Conservation (phyloP, 2,113 vertebrate species). For the Cephalopterus ornatus region DNA sequence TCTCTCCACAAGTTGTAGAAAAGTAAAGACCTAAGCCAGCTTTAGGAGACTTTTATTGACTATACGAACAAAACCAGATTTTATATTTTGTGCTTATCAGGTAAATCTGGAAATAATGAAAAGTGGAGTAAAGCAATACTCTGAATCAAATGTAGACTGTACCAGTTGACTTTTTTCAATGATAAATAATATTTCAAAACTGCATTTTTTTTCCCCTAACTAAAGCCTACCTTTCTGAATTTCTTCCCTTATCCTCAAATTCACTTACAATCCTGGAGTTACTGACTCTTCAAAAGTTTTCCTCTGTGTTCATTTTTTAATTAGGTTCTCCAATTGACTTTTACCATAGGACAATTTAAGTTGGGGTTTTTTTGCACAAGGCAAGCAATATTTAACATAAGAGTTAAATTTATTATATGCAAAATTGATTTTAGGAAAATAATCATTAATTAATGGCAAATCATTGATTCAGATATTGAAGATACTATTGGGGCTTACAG, state of each 20-base stretch:
- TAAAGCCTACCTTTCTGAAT: neutral
- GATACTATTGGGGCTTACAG: neutral
- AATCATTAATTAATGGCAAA: neutral
- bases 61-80: neutral
- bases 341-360: neutral
- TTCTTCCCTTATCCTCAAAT: neutral
- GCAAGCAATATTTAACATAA: neutral
- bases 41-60: neutral
- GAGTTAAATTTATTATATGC: neutral
- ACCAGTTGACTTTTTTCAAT: neutral
- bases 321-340: neutral
- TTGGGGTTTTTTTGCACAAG: neutral
- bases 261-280: neutral
- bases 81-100: neutral
- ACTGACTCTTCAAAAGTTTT: neutral
- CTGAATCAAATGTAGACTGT: neutral
- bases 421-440: neutral
- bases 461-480: neutral
- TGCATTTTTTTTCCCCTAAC: neutral
- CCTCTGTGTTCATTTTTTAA: neutral
- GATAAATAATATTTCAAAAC: neutral
- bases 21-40: neutral
- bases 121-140: neutral
- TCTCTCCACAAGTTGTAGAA: neutral
- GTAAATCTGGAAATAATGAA: neutral